Percentiles rank a stretch among this genome's conserved stretches.
These are phyloP conservation scores for Microcebus griseorufus DNA, from an alignment of 2,113 vertebrate species.

Conservation along the genomic window DNA sequence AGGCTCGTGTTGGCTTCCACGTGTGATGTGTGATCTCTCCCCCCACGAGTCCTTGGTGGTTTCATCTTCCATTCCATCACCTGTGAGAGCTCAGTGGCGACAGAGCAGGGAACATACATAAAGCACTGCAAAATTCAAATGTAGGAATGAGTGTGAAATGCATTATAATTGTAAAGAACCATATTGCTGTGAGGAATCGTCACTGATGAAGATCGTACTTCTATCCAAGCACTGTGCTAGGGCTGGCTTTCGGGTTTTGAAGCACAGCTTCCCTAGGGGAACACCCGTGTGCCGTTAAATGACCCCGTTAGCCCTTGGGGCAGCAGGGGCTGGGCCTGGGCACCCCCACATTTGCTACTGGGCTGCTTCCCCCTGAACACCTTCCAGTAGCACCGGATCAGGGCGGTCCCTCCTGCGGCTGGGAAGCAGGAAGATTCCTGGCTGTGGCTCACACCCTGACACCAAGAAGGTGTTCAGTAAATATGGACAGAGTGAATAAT, in stretches of 20 bases:
- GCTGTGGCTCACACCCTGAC: not conserved
- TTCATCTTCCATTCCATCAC: not conserved
- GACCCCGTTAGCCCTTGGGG: not conserved
- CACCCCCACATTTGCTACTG: accelerated
- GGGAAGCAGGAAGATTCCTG: too few relatives aligned
- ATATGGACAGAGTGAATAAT: accelerated
- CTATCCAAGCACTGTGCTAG: not conserved
- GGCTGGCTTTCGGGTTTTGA: not conserved
- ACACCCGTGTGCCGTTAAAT: accelerated
- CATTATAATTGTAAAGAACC: accelerated
- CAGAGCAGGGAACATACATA: not conserved
- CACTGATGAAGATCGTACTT: accelerated
- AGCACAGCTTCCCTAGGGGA: not conserved
- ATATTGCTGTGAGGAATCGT: not conserved
- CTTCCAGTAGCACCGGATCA: not conserved
- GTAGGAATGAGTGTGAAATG: not conserved
- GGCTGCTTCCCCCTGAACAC: not conserved
- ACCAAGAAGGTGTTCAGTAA: not conserved
- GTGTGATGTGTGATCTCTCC: not conserved
- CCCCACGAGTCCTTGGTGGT: accelerated
- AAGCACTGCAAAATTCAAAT: not conserved
- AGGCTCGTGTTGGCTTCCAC: not conserved
- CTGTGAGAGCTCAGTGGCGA: not conserved
- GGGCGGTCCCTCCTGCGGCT: accelerated
- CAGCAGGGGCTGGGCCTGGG: not conserved